Conservation (phyloP, 2,113 vertebrate species). For the Nipponia nippon region DNA sequence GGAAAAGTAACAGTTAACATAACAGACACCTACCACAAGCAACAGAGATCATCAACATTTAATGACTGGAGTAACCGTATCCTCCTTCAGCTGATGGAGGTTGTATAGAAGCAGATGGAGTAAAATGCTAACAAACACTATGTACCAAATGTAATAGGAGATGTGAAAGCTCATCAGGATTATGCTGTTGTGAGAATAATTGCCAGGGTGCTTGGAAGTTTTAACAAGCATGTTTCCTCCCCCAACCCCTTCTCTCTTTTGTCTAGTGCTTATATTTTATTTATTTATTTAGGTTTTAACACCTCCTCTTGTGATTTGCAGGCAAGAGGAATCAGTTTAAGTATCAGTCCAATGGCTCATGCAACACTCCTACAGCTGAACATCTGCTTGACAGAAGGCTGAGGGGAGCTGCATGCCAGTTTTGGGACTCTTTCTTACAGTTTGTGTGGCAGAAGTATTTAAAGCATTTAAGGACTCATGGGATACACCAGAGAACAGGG, state of each 20-base stretch:
- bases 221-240: background rate
- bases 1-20: background rate
- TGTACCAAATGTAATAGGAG: background rate
- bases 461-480: background rate
- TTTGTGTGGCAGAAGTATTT: slow-evolving; percentile 3
- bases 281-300: slow-evolving; percentile 46
- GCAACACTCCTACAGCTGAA: background rate
- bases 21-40: background rate
- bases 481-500: background rate
- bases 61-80: slow-evolving; percentile 29
- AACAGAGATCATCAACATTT: slow-evolving; percentile 18
- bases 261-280: background rate
- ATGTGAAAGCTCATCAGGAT: slow-evolving; percentile 25
- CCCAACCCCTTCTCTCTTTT: background rate
- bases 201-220: slow-evolving; percentile 7
- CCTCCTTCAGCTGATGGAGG: slow-evolving; percentile 18
- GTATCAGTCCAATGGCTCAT: background rate
- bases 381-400: slow-evolving; percentile 53
- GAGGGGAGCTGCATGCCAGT: background rate
- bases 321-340: background rate
- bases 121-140: slow-evolving; percentile 8
- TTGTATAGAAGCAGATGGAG: slow-evolving; percentile 2
- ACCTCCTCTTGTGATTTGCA: slow-evolving; percentile 26
- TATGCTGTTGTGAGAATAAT: background rate
- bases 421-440: background rate